Percentiles rank a stretch among this genome's conserved stretches.
phyloP scores from a whole-genome alignment of 2,113 vertebrate species.

The Caretta caretta region DNA sequence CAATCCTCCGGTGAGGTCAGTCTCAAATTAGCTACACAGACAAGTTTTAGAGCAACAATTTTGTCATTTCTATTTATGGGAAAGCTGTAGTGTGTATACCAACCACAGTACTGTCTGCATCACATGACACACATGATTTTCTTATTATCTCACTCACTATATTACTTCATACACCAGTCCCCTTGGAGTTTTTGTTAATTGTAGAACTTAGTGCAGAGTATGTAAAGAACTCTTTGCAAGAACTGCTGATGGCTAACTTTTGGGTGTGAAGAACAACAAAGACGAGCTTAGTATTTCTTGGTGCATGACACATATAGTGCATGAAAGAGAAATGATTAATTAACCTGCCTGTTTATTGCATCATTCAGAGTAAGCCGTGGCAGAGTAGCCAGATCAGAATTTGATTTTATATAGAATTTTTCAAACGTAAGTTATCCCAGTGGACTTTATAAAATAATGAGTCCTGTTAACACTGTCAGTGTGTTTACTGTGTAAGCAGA shows the following conservation, averaged over 20 bases:
- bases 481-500: neutral
- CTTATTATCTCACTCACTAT: conserved; percentile 59
- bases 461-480: conserved; percentile 11
- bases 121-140: conserved; percentile 18
- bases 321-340: neutral
- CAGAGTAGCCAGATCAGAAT: neutral
- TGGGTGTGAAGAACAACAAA: neutral
- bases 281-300: neutral
- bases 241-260: conserved; percentile 4
- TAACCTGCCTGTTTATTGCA: neutral
- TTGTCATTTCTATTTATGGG: conserved; percentile 69
- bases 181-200: neutral
- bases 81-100: conserved; percentile 47
- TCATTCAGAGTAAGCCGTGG: neutral
- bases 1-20: conserved; percentile 35
- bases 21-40: conserved; percentile 65
- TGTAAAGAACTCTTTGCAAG: conserved; percentile 14
- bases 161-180: conserved; percentile 28
- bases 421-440: neutral
- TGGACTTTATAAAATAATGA: neutral
- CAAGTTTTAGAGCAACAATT: conserved; percentile 63
- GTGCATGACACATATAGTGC: neutral
- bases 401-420: neutral
- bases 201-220: neutral
- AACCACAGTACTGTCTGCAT: conserved; percentile 32